These are phyloP conservation scores for Sinopyrophorus schimmeli DNA, from an alignment of 2,888 invertebrate species.

Conservation along the genomic window DNA sequence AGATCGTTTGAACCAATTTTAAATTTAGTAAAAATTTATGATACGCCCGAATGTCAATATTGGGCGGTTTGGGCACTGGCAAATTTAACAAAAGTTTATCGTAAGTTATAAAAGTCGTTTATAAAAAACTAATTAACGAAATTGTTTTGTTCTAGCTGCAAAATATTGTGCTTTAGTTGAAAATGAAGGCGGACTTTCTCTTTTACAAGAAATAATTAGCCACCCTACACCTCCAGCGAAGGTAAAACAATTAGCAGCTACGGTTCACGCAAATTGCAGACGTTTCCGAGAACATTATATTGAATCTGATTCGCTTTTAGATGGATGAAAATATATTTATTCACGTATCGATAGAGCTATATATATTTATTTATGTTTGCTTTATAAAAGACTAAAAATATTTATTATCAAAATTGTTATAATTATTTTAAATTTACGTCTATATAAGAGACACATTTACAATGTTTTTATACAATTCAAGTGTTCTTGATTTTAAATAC, in stretches of 20 bases:
- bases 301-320: constrained; percentile 27
- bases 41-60: constrained; percentile 90
- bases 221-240: constrained; percentile 66
- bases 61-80: constrained; percentile 99
- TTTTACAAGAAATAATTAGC: constrained; percentile 68
- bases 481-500: too few relatives aligned
- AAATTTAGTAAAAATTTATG: constrained; percentile 76
- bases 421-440: too few relatives aligned
- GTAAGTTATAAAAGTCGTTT: constrained; percentile 61
- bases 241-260: constrained; percentile 70
- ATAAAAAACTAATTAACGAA: constrained; percentile 6
- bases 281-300: constrained; percentile 35
- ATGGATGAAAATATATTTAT: constrained; percentile 32
- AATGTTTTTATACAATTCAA: too few relatives aligned
- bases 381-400: too few relatives aligned
- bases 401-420: too few relatives aligned
- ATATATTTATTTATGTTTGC: background rate
- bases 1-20: constrained; percentile 94
- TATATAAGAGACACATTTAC: too few relatives aligned
- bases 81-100: constrained; percentile 90
- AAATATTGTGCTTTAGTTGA: constrained; percentile 91
- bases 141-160: constrained; percentile 72
- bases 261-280: constrained; percentile 70
- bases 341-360: background rate
- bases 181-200: constrained; percentile 79